Evolutionary conservation across 2,888 invertebrate genomes (phyloP), one percentile per base, ranked within the genome.

Genomic region (Alcis repandata): DNA sequence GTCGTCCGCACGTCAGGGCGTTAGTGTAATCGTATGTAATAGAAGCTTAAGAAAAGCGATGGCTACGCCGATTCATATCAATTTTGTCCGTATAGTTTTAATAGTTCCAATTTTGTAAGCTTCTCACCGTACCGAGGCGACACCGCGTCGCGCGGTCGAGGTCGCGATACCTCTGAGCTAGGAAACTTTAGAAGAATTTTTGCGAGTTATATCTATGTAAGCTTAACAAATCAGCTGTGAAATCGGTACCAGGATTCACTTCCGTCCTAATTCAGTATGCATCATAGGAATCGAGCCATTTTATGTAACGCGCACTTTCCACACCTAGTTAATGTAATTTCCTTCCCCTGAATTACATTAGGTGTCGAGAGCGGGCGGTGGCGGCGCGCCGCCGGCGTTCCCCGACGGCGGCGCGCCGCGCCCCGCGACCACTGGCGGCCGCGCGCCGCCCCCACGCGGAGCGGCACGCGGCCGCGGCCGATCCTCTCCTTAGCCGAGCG

Each of bases 261-360:
- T 93, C 92, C 92, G 92, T 93, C 92, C 92, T 92, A 92, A 91
- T 86, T 91, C 92, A 92, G 91, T 91, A 92, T 83, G 92, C 92
- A 91, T 92, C 88, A 91, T 92, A 91, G 88, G 90, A 92, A 91
- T 92, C 92, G 92, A 93, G 92, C 92, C 92, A 93, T 93, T 93
- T 93, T 92, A 92, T 88, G 92, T 92, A 92, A 92, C 91, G 91
- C 91, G 91, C 92, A 90, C 89, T 89, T 84, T 82, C 86, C 87
- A 82, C 81, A 82, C 81, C 84, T 85, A 87, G 89, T 86, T 89
- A 87, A 88, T 91, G 92, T 90, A 90, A 88, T 90, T 84, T 79
- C 84, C 89, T 91, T 90, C 88, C 91, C 92, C 90, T 83, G 82
- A 79, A 84, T 90, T 88, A 89, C 91, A 89, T 89, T 87, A 86